Base-by-base conservation (phyloP, 2,113 vertebrate species). In the Rhinolophus ferrumequinum region DNA sequence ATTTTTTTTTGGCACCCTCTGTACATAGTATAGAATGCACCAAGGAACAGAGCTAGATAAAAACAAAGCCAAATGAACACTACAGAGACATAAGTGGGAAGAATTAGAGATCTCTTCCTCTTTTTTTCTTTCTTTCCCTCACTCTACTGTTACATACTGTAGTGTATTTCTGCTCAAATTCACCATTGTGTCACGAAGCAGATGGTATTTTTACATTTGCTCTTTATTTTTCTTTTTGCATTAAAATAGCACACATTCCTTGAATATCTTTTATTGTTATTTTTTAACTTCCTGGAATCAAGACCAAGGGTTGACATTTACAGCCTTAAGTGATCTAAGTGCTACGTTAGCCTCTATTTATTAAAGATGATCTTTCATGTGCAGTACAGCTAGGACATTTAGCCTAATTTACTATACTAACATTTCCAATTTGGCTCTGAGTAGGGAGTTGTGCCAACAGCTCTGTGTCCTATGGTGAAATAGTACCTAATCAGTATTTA, bases 401-500 rank as follows among this genome's bases (percentile, higher is more conserved):
- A 92, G 92, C 70, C 95, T 98, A 98, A 98, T 98, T 98, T 98
- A 98, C 96, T 98, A 3, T 84, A 97, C 95, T 97, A 98, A 98
- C 97, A 96, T 98, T 98, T 98, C 96, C 93, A 97, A 38, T 96
- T 97, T 98, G 5, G 35, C 94, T 92, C 81, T 88, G 83, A 96
- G 41, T 95, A 96, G 75, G 83, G 58, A 98, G 47, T 69, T 97
- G 64, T 98, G 97, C 85, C 97, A 62, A 86, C 85, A 96, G 92
- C 18, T 72, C 73, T 96, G 69, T 90, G 97, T 92, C 76, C 87
- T 96, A 69, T 91, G 86, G 97, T 98, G 97, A 98, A 98, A 98
- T 97, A 98, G 96, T 92, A 93, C 93, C 95, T 98, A 96, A 98
- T 98, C 97, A 98, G 97, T 98, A 98, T 98, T 98, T 98, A 99